phyloP scores from a whole-genome alignment of 2,888 invertebrate genomes.

The Zygaena filipendulae region DNA sequence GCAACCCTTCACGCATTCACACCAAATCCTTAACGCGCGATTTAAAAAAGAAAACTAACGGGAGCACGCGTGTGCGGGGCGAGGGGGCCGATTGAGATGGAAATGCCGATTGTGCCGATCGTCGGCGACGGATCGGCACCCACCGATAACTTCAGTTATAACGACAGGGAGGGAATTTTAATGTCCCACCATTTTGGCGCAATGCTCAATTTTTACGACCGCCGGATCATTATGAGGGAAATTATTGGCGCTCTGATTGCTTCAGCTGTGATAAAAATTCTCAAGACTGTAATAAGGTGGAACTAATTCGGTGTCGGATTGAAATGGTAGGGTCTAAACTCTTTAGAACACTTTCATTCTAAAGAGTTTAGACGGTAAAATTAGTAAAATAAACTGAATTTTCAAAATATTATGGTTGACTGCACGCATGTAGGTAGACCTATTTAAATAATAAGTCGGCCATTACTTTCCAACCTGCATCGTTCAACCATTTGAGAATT shows the following conservation, averaged over 20 bases:
- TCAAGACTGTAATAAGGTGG: slow-evolving; percentile 66
- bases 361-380: slow-evolving; percentile 25
- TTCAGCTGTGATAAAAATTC: slow-evolving; percentile 67
- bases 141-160: slow-evolving; percentile 62
- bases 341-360: slow-evolving; percentile 18
- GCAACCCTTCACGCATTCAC: slow-evolving; percentile 63
- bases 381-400: slow-evolving; percentile 12
- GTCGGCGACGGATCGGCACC: slow-evolving; percentile 39
- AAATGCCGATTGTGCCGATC: slow-evolving; percentile 56
- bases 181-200: slow-evolving; percentile 68
- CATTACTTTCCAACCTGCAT: too few species aligned
- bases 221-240: slow-evolving; percentile 65
- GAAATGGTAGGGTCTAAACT: slow-evolving; percentile 29
- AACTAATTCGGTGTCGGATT: slow-evolving; percentile 62
- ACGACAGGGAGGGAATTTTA: slow-evolving; percentile 68
- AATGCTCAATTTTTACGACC: slow-evolving; percentile 69
- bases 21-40: slow-evolving; percentile 66
- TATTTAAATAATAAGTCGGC: too few species aligned
- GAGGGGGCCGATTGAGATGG: slow-evolving; percentile 51
- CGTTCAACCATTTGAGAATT: too few species aligned
- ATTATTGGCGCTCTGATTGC: slow-evolving; percentile 69
- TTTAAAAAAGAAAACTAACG: slow-evolving; percentile 68
- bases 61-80: slow-evolving; percentile 26
- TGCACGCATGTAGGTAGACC: too few species aligned
- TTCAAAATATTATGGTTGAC: too few species aligned